phyloP scores from a whole-genome alignment of 1,140 invertebrate genomes.

The Drosophila sulfurigaster region DNA sequence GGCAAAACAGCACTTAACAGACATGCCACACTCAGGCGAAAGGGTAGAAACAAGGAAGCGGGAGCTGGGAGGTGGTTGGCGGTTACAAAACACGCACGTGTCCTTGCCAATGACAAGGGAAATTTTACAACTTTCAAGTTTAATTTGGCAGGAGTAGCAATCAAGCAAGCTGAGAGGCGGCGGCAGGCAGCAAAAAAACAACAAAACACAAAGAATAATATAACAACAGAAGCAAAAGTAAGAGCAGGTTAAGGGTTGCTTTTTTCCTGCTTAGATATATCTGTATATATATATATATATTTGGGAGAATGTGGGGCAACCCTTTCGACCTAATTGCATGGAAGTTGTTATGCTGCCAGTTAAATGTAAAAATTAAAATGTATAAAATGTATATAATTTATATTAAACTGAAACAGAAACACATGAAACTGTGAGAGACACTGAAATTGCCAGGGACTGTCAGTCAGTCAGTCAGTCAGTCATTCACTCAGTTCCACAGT shows the following conservation, averaged over 20 bases:
- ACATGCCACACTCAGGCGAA: slow-evolving; percentile 17
- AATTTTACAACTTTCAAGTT: slow-evolving; percentile 84
- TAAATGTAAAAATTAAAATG: slow-evolving; percentile 82
- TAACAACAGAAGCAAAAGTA: slow-evolving; percentile 27
- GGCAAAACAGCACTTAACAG: slow-evolving; percentile 25
- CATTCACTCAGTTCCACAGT: slow-evolving; percentile 25
- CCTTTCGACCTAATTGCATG: slow-evolving; percentile 82
- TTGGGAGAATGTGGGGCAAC: slow-evolving; percentile 44
- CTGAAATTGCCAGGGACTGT: background rate
- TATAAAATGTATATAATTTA: slow-evolving; percentile 80
- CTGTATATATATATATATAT: background rate
- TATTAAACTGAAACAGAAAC: slow-evolving; percentile 51
- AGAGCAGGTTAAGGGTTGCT: slow-evolving; percentile 46
- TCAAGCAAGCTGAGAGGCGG: slow-evolving; percentile 54
- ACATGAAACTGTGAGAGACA: background rate
- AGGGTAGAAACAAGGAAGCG: slow-evolving; percentile 25
- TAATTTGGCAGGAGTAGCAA: slow-evolving; percentile 82
- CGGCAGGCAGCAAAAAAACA: slow-evolving; percentile 30
- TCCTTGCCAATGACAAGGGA: slow-evolving; percentile 82
- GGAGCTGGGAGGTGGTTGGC: background rate
- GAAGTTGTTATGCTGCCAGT: slow-evolving; percentile 68
- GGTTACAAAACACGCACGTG: slow-evolving; percentile 68
- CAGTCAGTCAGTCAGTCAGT: slow-evolving; percentile 28
- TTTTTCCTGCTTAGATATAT: slow-evolving; percentile 17
- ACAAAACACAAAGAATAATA: slow-evolving; percentile 31